Evolutionary conservation across 2,113 vertebrate species (phyloP), one percentile per base, ranked within the genome.

Genomic region (Stigmatopora argus): DNA sequence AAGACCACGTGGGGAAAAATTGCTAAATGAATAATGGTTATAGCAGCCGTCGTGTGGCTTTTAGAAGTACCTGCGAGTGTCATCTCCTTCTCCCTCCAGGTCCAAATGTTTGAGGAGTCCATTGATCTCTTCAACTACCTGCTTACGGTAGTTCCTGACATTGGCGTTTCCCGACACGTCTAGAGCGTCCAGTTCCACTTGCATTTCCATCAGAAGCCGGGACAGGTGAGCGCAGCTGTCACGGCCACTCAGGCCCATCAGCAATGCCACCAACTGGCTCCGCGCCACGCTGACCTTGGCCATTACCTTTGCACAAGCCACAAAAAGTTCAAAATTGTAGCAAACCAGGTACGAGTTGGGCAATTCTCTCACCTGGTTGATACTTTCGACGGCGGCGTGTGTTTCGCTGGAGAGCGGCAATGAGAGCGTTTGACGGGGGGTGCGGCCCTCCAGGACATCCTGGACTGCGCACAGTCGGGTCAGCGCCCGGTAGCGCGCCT

Each of bases 111-210:
- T 95, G 60, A 96, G 86, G 58, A 99, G 85, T 18, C 91, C 92
- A 79, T 98, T 96, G 71, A 99, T 98, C 78, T 98, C 96, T 77
- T 97, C 94, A 63, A 99, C 96, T 0, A 98, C 96, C 81, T 95
- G 96, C 65, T 94, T 95, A 34, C 97, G 90, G 82, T 98, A 98
- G 64, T 97, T 98, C 19, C 96, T 90, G 76, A 98, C 92, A 1
- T 94, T 94, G 0, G 91, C 86, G 19, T 65, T 92, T 5, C 95
- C 96, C 0, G 94, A 95, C 62, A 99, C 96, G 63, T 99, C 96
- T 59, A 98, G 86, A 1, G 96, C 95, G 62, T 98, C 96, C 89
- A 98, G 89, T 67, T 96, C 94, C 2, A 95, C 95, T 51, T 94
- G 90, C 80, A 98, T 84, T 74, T 97, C 96, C 0, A 93, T 96